These are phyloP conservation scores for Drosophila nannoptera DNA, from an alignment of 1,140 invertebrate genomes.

Conservation along the genomic window DNA sequence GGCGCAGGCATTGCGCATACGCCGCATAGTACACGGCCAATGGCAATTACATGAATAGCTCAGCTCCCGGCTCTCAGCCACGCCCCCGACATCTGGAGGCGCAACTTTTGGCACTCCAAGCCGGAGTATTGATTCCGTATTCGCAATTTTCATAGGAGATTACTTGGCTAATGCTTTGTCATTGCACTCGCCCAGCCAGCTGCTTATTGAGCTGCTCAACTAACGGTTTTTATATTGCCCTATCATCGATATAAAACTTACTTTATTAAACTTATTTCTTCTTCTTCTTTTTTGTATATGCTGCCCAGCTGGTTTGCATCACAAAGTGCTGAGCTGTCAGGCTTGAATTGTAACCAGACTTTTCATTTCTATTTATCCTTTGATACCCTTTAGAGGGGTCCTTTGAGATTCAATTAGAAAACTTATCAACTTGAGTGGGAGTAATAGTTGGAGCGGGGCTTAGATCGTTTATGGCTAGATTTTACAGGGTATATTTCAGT, in stretches of 20 bases:
- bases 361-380: constrained; percentile 12
- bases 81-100: constrained; percentile 58
- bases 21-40: constrained; percentile 54
- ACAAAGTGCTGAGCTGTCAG: constrained; percentile 41
- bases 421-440: too few species aligned
- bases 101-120: constrained; percentile 35
- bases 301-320: constrained; percentile 28
- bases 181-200: constrained; percentile 35
- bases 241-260: constrained; percentile 32
- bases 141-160: constrained; percentile 21
- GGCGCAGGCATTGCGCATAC: constrained; percentile 23
- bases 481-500: too few species aligned
- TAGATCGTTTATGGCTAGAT: too few species aligned
- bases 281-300: neutral
- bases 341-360: constrained; percentile 12
- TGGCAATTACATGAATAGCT: constrained; percentile 66
- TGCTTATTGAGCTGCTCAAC: constrained; percentile 30
- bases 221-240: constrained; percentile 8
- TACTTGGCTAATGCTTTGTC: constrained; percentile 49
- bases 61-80: constrained; percentile 9
- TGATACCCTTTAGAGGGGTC: neutral
- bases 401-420: too few species aligned
- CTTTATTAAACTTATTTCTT: too few species aligned
- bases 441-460: too few species aligned
- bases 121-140: constrained; percentile 37